Base-by-base conservation (phyloP, 2,797 vertebrate genomes). In the Emydoidea blandingii region DNA sequence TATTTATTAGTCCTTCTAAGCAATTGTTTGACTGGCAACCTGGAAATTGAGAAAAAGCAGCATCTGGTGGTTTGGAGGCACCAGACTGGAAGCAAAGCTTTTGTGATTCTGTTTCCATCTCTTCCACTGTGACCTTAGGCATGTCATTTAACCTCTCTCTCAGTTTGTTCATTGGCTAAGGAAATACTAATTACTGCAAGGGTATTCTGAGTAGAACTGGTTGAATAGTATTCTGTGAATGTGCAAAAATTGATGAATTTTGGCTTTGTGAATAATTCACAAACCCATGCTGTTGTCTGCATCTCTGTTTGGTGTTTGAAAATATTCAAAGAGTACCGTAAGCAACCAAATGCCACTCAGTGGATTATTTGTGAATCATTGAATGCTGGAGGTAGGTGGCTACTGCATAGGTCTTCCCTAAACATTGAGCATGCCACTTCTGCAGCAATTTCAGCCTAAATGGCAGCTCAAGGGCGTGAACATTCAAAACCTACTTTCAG, bases 351-450 rank as follows among this genome's bases (percentile, higher is more conserved):
- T 5, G 15, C 52, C 52, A 53, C 52, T 53, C 52, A 8, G 21
- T 1, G 0, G 19, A 49, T 79, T 12, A 8, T 25, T 82, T 74
- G 27, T 41, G 53, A 52, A n/a, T 87, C 76, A 8, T 54, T 82
- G 47, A 23, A 2, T n/a, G 47, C 21, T 72, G 0, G 52, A 53
- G 7, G 52, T 21, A 65, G 4, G 62, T 8, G 31, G 14, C n/a
- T 41, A 23, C 19, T 10, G n/a, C 65, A 23, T 41, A 23, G 54
- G 54, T 72, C 21, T 72, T 72, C 6, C 19, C 65, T 72, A 10
- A 72, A 72, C 4, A 15, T 37, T 41, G n/a, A 41, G 18, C 10
- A 5, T 27, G 25, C 23, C 54, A 23, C n/a, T 72, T 72, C 65
- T 72, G 16, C n/a, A 72, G 65, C 65, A n/a, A 23, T 72, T 72